Base-by-base conservation (phyloP, 2,888 invertebrate genomes). In the Strigamia crassipes region DNA sequence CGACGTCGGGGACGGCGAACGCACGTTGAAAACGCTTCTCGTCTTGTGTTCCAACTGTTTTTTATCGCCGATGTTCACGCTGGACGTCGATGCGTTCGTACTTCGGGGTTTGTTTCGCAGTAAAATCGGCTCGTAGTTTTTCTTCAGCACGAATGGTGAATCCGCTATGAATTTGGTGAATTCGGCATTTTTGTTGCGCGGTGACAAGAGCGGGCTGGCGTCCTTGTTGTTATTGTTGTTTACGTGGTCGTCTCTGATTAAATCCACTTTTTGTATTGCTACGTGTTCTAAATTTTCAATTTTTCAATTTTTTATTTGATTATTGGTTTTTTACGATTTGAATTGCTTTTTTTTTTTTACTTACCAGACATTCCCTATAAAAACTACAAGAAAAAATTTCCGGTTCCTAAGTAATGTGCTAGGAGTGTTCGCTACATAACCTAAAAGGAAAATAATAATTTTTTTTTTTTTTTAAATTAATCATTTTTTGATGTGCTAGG, bases 311-410 rank as follows among this genome's bases (percentile, higher is more conserved):
- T n/a, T n/a, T 51, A 51, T n/a, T 6, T 51, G 10, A 51, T n/a
- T 13, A 6, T 51, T 51, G 3, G n/a, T n/a, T n/a, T n/a, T n/a
- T n/a, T n/a, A n/a, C n/a, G n/a, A n/a, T n/a, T n/a, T n/a, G n/a
- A n/a, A n/a, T n/a, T 34, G 3, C 34, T 6, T 6, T 3, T 34
- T 34, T 34, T 34, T 34, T 6, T n/a, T n/a, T 51, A 51, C 51
- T 51, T 51, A 51, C 51, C 51, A 51, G 51, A 51, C 51, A 51
- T 51, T 51, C 51, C 51, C 51, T 51, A 51, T 51, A n/a, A 51
- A 51, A 51, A 51, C 51, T 51, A 51, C 51, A 51, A 51, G 10
- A 51, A 51, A 51, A 51, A 6, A 6, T 51, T 9, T 51, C 2
- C 10, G 51, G 4, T 51, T 51, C 51, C 51, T 51, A 51, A 51